Conservation (phyloP, 1,140 invertebrate species). For the Zaprionus ghesquierei region DNA sequence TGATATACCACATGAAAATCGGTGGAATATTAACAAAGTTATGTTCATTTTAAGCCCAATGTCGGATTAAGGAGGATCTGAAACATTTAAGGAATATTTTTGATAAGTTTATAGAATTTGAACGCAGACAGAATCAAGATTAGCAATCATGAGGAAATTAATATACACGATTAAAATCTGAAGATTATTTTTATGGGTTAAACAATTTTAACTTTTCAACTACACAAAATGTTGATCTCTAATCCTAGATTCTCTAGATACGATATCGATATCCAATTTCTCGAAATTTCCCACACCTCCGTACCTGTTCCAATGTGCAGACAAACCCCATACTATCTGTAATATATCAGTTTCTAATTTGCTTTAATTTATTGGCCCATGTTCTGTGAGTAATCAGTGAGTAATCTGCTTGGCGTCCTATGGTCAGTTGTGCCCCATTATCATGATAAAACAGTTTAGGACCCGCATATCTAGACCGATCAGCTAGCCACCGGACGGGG, state of each 20-base stretch:
- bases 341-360: conserved; percentile 1
- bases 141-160: no score
- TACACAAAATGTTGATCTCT: no score
- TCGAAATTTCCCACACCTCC: not conserved
- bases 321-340: not conserved
- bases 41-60: no score
- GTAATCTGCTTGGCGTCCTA: conserved; percentile 27
- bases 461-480: conserved; percentile 32
- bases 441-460: conserved; percentile 42
- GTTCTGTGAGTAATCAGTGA: conserved; percentile 20
- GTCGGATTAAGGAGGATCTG: no score
- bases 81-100: no score
- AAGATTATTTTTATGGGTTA: no score
- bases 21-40: not conserved
- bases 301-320: not conserved
- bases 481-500: not conserved
- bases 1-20: not conserved
- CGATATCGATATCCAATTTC: not conserved
- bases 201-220: no score
- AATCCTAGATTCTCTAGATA: not conserved
- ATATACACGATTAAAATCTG: no score
- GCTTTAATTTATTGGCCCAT: conserved; percentile 23
- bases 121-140: no score
- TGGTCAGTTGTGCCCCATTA: conserved; percentile 23
- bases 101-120: no score